phyloP scores from a whole-genome alignment of 2,113 vertebrate species.

The Typhlomys cinereus region DNA sequence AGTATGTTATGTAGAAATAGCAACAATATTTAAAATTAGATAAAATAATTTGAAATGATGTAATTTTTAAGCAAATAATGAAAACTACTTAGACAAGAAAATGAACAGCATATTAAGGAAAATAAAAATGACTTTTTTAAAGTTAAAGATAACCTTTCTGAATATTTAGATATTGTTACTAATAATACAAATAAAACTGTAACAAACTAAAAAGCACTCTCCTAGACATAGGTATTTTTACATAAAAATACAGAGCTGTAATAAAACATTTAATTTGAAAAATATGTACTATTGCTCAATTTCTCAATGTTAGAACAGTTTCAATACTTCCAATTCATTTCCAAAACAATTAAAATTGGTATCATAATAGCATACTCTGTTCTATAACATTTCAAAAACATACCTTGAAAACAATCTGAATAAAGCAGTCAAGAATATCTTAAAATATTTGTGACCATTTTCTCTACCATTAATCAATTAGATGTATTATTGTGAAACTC shows the following conservation, averaged over 20 bases:
- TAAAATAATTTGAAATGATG: not conserved
- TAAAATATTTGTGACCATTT: not conserved
- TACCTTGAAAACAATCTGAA: no score
- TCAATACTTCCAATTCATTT: not conserved
- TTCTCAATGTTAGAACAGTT: not conserved
- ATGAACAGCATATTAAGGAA: not conserved
- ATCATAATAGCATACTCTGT: no score
- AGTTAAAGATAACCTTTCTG: not conserved
- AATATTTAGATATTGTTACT: not conserved
- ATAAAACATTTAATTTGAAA: not conserved
- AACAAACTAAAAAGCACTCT: not conserved
- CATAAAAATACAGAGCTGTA: not conserved
- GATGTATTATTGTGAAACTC: not conserved
- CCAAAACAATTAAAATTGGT: no score
- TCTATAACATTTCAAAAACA: not conserved
- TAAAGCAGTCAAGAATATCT: not conserved
- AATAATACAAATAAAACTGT: not conserved
- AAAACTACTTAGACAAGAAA: not conserved
- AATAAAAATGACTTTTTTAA: not conserved
- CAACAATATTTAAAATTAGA: not conserved
- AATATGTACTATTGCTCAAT: not conserved
- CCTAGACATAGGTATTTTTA: not conserved
- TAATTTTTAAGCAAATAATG: not conserved
- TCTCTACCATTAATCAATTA: not conserved
- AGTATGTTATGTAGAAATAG: not conserved